These are phyloP conservation scores for Empidonax alnorum DNA, from an alignment of 2,113 vertebrate species.

Conservation along the genomic window DNA sequence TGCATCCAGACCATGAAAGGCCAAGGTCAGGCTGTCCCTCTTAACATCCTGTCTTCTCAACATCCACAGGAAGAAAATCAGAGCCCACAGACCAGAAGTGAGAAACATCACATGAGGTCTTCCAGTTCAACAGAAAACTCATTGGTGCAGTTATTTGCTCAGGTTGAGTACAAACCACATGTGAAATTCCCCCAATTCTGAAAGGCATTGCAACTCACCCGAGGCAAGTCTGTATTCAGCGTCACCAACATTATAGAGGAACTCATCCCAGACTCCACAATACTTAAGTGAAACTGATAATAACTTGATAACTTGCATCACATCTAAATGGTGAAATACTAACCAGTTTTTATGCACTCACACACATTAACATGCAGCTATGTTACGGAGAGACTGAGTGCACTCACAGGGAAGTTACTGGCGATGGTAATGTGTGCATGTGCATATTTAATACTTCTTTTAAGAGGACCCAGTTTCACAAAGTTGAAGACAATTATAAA, in stretches of 20 bases:
- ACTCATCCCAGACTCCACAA: neutral
- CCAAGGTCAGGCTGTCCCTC: neutral
- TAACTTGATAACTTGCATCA: neutral
- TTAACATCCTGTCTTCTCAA: neutral
- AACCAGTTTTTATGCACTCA: neutral
- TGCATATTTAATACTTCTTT: neutral
- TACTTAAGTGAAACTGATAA: neutral
- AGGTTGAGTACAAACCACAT: neutral
- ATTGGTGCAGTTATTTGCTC: neutral
- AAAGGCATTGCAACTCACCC: neutral
- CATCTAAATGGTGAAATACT: neutral
- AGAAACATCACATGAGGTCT: neutral
- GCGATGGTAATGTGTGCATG: accelerated
- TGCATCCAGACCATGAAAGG: neutral
- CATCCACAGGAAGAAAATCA: neutral
- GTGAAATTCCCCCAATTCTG: neutral
- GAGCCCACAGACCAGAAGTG: neutral
- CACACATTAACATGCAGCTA: accelerated
- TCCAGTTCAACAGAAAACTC: neutral
- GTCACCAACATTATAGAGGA: neutral
- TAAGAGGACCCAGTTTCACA: neutral
- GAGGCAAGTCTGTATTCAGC: neutral
- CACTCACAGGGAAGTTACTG: neutral
- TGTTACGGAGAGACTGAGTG: neutral
- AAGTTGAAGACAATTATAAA: neutral